A percentile compares a stretch with the other conserved stretches of the same genome.
Conservation (phyloP, 2,797 vertebrate species). For the Antrozous pallidus region DNA sequence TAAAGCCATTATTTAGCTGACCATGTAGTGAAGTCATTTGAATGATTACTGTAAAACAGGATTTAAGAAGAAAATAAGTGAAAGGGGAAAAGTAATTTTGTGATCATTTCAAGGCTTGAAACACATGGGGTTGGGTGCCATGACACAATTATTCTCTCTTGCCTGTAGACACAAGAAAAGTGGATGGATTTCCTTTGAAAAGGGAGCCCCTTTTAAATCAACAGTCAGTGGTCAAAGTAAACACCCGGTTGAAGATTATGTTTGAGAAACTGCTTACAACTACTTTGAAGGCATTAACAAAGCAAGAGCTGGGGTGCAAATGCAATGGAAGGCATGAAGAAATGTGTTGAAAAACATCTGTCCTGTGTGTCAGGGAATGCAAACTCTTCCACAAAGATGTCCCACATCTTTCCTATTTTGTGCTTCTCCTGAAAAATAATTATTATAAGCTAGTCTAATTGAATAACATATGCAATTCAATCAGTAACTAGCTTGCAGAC, state of each 20-base stretch:
- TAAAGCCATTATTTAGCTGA: conserved; percentile 29
- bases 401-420: conserved; percentile 58
- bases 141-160: conserved; percentile 36
- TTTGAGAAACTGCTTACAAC: conserved; percentile 41
- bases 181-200: conserved; percentile 46
- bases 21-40: conserved; percentile 60
- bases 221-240: conserved; percentile 51
- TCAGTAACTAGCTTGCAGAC: conserved; percentile 71
- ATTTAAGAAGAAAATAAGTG: conserved; percentile 65
- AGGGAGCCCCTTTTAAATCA: conserved; percentile 52
- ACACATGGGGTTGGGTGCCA: neutral
- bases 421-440: conserved; percentile 59
- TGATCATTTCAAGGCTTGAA: conserved; percentile 44
- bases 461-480: conserved; percentile 57
- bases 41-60: conserved; percentile 71
- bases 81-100: conserved; percentile 61
- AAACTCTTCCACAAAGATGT: neutral
- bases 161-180: conserved; percentile 38
- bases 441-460: conserved; percentile 59
- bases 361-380: neutral
- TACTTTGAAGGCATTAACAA: neutral
- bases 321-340: neutral
- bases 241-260: conserved; percentile 18
- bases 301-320: neutral
- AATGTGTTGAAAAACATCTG: neutral